These are phyloP conservation scores for Xenopus laevis DNA, from an alignment of 2,113 vertebrate genomes.

Conservation along the genomic window DNA sequence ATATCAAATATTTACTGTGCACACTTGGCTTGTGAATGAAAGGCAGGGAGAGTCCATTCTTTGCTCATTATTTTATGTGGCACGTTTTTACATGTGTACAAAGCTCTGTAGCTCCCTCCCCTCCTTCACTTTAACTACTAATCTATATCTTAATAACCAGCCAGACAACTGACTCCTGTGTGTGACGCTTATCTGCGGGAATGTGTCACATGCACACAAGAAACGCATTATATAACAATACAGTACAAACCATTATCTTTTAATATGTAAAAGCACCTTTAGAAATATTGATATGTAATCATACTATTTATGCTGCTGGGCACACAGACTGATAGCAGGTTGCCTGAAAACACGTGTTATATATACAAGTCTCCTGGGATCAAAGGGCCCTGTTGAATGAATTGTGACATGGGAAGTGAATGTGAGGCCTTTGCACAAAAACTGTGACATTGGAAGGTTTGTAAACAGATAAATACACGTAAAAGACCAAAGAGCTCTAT, in stretches of 20 bases:
- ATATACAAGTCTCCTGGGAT: conserved; percentile 48
- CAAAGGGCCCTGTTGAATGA: conserved; percentile 63
- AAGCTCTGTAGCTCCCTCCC: conserved; percentile 60
- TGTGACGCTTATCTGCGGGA: conserved; percentile 73
- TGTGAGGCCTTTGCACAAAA: conserved; percentile 54
- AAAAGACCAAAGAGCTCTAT: conserved; percentile 26
- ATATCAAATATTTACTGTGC: conserved; percentile 59
- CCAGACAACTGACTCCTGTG: conserved; percentile 82
- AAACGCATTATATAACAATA: conserved; percentile 67
- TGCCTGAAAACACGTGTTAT: conserved; percentile 55
- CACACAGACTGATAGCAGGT: conserved; percentile 62
- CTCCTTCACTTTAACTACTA: conserved; percentile 63
- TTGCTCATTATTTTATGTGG: conserved; percentile 67
- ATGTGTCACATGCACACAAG: conserved; percentile 68
- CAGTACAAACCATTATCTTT: conserved; percentile 65
- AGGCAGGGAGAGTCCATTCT: conserved; percentile 62
- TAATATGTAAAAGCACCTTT: conserved; percentile 67
- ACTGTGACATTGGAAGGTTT: conserved; percentile 56
- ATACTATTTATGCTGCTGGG: conserved; percentile 60
- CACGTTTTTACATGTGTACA: conserved; percentile 59
- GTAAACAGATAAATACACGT: conserved; percentile 54
- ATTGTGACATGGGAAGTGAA: conserved; percentile 60
- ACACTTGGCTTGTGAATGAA: conserved; percentile 56
- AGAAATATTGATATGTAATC: conserved; percentile 63
- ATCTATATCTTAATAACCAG: conserved; percentile 80